Conservation (phyloP, 2,797 vertebrate species). For the Propithecus perrieri region DNA sequence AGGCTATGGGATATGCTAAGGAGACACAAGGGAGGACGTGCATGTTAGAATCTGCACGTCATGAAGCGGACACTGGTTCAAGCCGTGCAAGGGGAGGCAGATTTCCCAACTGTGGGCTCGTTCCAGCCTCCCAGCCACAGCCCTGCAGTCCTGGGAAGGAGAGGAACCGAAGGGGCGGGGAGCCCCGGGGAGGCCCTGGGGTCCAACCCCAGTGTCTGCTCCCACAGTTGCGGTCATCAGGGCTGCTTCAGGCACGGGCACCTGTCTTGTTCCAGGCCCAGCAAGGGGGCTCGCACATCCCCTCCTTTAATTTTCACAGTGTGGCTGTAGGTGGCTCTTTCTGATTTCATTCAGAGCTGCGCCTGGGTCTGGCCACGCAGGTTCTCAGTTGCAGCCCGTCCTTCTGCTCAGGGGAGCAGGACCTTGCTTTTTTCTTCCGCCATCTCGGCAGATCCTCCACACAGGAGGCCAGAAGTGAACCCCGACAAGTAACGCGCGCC, state of each 20-base stretch:
- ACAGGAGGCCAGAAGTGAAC: not conserved
- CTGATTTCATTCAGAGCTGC: accelerated
- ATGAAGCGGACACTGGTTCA: not conserved
- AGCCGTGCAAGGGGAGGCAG: not conserved
- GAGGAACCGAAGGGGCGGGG: not conserved
- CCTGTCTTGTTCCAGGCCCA: not conserved
- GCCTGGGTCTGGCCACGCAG: not conserved
- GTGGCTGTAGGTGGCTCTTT: not conserved
- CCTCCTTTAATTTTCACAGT: not conserved
- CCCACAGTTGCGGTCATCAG: not conserved
- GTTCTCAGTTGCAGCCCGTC: not conserved
- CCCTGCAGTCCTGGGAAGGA: not conserved
- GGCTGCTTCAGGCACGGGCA: not conserved
- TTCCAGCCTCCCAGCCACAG: not conserved
- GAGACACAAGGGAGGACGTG: not conserved
- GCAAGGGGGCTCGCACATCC: accelerated
- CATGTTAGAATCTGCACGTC: not conserved
- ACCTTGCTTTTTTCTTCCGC: not conserved
- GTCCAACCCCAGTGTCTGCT: not conserved
- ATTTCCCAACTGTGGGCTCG: not conserved
- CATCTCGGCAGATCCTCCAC: not conserved
- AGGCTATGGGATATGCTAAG: not conserved
- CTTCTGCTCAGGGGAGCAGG: not conserved
- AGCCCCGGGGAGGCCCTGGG: not conserved
- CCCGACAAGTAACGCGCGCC: not conserved